Evolutionary conservation across 2,113 vertebrate species (phyloP).

Genomic region (Vulpes vulpes): DNA sequence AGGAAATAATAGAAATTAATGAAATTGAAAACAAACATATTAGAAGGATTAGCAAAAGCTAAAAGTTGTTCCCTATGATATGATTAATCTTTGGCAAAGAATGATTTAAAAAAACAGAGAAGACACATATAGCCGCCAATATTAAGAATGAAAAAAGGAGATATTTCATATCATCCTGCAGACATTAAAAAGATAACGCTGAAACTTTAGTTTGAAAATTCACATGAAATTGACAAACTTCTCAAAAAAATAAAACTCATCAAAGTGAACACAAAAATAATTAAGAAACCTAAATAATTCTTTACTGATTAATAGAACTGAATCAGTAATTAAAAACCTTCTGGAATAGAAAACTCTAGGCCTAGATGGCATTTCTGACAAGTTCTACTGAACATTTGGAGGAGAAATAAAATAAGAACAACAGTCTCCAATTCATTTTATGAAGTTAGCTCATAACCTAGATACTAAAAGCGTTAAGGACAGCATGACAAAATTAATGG

Average conservation of each 20-base stretch:
- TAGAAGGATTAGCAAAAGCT: constrained; percentile 40
- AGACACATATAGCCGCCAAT: not conserved
- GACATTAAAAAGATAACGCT: not conserved
- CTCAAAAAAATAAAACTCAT: constrained; percentile 47
- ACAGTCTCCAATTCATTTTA: constrained; percentile 38
- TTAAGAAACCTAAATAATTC: not conserved
- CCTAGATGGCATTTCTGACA: constrained; percentile 19
- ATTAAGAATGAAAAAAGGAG: constrained; percentile 45
- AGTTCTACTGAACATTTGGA: constrained; percentile 53
- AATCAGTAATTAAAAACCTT: constrained; percentile 14
- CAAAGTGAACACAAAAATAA: constrained; percentile 33
- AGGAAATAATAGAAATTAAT: constrained; percentile 52
- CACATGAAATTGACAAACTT: constrained; percentile 31
- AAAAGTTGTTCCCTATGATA: constrained; percentile 30
- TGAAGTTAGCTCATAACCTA: constrained; percentile 1
- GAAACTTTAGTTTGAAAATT: constrained; percentile 41
- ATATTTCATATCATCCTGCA: not conserved
- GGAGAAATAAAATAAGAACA: constrained; percentile 54
- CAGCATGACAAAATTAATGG: constrained; percentile 39
- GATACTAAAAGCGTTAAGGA: not conserved
- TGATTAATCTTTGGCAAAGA: constrained; percentile 29
- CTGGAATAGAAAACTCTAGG: constrained; percentile 22
- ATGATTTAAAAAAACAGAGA: not conserved
- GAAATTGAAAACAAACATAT: constrained; percentile 50
- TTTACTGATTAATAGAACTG: constrained; percentile 2